These are phyloP conservation scores for Willisornis vidua DNA, from an alignment of 2,113 vertebrate species.

Conservation along the genomic window DNA sequence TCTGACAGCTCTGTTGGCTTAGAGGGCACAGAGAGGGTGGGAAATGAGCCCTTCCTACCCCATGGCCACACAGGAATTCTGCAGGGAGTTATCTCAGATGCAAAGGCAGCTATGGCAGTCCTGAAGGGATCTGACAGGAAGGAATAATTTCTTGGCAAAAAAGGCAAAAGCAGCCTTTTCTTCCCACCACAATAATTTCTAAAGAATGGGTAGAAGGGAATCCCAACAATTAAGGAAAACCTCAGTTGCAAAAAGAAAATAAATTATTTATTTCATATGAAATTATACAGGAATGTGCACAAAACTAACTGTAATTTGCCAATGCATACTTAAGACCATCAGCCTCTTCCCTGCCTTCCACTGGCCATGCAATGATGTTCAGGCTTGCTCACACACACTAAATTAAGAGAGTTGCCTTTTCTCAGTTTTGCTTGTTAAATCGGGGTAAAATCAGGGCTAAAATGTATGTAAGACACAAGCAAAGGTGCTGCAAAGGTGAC, in stretches of 20 bases:
- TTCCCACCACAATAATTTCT: not conserved
- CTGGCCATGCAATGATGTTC: not conserved
- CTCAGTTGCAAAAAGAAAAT: not conserved
- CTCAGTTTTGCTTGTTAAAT: not conserved
- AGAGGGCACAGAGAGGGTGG: not conserved
- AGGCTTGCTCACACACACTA: not conserved
- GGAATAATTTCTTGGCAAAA: not conserved
- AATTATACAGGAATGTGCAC: not conserved
- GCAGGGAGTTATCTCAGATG: not conserved
- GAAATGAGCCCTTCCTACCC: not conserved
- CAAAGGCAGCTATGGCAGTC: not conserved
- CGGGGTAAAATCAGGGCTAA: not conserved
- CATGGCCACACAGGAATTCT: fast-evolving
- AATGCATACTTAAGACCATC: not conserved
- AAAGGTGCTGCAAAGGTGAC: not conserved
- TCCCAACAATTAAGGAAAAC: not conserved
- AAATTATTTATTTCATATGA: not conserved
- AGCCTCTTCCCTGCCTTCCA: not conserved
- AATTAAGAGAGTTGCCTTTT: not conserved
- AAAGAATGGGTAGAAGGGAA: not conserved
- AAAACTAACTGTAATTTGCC: not conserved
- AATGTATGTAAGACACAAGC: not conserved
- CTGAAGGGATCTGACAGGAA: not conserved
- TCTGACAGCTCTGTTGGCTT: not conserved
- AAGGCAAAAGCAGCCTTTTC: not conserved